phyloP scores from a whole-genome alignment of 2,888 invertebrate species.

The Nephrotoma appendiculata region DNA sequence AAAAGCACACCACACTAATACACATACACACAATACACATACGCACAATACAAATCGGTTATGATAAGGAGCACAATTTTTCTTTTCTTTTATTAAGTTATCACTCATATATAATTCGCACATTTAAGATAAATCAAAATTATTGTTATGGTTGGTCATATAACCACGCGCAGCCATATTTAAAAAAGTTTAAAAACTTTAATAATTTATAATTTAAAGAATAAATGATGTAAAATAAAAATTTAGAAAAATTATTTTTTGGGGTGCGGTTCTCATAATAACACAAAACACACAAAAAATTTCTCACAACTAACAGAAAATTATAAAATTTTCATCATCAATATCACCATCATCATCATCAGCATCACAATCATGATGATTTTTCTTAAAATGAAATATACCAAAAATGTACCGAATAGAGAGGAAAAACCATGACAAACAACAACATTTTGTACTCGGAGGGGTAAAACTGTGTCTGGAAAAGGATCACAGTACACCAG shows the following conservation, averaged over 20 bases:
- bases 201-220: background rate
- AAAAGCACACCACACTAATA: background rate
- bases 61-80: background rate
- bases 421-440: background rate
- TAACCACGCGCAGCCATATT: background rate
- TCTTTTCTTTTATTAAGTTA: background rate
- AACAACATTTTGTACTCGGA: background rate
- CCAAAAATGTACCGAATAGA: background rate
- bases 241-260: conserved; percentile 5
- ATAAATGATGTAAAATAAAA: background rate
- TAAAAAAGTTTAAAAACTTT: background rate
- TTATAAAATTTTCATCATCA: background rate
- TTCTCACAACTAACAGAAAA: background rate
- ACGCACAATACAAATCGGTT: background rate
- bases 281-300: background rate
- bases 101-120: background rate
- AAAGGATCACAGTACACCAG: background rate
- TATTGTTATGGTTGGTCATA: background rate
- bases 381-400: background rate
- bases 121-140: background rate
- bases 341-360: conserved; percentile 2
- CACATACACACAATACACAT: background rate
- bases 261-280: conserved; percentile 13
- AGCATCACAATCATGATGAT: background rate
- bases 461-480: background rate